Conservation (phyloP, 2,888 invertebrate species). For the Pandemis corylana region DNA sequence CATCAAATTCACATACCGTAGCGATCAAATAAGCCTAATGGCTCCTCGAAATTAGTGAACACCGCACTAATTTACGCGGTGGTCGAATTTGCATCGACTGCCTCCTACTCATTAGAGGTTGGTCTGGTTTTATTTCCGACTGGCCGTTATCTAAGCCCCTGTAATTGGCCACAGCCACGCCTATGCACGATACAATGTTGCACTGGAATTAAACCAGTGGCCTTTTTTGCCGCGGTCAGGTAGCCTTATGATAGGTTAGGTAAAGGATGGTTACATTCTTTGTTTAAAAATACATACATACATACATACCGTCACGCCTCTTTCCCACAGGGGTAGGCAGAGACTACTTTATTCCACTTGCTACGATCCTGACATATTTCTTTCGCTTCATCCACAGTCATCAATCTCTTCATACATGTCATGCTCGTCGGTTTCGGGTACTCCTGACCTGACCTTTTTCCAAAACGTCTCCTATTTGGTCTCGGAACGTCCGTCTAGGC, state of each 20-base stretch:
- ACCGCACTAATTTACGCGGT: constrained; percentile 58
- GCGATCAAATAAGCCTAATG: constrained; percentile 45
- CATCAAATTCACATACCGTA: neutral
- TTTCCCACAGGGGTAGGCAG: too few species aligned
- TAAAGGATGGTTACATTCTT: too few species aligned
- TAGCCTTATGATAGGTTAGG: neutral
- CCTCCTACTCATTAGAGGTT: constrained; percentile 77
- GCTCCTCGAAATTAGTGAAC: constrained; percentile 45
- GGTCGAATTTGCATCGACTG: constrained; percentile 58
- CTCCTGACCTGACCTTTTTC: too few species aligned
- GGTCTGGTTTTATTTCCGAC: constrained; percentile 79
- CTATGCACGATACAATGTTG: constrained; percentile 45
- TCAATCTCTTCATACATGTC: too few species aligned
- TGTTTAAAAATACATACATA: too few species aligned
- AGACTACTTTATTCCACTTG: too few species aligned
- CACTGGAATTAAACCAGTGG: constrained; percentile 26
- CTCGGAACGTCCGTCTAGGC: too few species aligned
- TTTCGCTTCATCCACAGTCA: too few species aligned
- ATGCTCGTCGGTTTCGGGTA: too few species aligned
- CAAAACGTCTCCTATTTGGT: too few species aligned
- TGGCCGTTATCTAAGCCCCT: constrained; percentile 73
- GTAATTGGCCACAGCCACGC: constrained; percentile 74
- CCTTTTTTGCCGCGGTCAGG: neutral
- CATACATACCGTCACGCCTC: too few species aligned
- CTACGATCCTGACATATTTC: too few species aligned